Evolutionary conservation across 2,113 vertebrate genomes (phyloP).

Genomic region (Cariama cristata): DNA sequence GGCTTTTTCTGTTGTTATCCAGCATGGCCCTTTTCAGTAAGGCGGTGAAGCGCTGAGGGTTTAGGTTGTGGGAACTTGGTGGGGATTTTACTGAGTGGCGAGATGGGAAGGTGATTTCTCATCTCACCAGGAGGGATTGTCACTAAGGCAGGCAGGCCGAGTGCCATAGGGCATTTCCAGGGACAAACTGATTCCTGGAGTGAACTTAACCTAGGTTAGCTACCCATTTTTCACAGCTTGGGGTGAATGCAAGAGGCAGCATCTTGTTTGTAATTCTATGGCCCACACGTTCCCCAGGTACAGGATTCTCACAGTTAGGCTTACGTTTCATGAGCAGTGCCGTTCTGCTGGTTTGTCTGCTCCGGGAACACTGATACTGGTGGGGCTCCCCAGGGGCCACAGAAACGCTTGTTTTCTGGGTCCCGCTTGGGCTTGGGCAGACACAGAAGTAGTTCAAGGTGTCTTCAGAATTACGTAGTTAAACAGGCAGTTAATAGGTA

Average conservation of each 20-base stretch:
- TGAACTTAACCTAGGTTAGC: background rate
- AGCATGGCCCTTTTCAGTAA: background rate
- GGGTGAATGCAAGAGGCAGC: background rate
- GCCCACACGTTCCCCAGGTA: rapidly evolving
- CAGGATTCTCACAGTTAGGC: background rate
- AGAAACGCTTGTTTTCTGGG: background rate
- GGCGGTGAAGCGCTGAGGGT: background rate
- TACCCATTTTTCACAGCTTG: background rate
- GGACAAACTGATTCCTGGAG: background rate
- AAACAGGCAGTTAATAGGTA: background rate
- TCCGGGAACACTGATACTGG: rapidly evolving
- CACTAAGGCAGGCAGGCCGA: background rate
- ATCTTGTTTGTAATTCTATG: background rate
- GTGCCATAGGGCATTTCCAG: background rate
- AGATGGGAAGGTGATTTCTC: background rate
- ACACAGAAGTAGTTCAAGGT: background rate
- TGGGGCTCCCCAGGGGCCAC: background rate
- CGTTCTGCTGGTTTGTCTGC: background rate
- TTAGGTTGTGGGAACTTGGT: background rate
- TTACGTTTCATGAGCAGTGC: background rate
- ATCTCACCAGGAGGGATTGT: background rate
- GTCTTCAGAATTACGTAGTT: background rate
- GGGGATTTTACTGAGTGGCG: background rate
- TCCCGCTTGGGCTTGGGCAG: background rate
- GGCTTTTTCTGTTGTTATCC: background rate